Conservation (phyloP, 2,888 invertebrate genomes). For the Rhagium mordax region DNA sequence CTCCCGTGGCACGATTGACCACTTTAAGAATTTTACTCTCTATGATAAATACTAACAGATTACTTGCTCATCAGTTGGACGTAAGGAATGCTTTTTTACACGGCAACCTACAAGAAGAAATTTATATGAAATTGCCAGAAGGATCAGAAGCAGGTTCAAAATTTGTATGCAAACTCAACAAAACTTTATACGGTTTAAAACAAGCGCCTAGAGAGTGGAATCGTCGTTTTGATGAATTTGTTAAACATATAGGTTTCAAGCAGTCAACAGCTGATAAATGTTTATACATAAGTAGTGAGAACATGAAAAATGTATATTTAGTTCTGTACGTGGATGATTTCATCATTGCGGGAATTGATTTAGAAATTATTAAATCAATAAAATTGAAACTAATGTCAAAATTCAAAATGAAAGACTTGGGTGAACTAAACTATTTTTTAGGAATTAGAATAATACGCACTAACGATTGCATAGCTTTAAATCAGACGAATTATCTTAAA, state of each 20-base stretch:
- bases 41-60: slow-evolving; percentile 8
- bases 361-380: background rate
- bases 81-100: slow-evolving; percentile 2
- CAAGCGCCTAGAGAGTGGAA: background rate
- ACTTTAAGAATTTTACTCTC: slow-evolving; percentile 10
- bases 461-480: too few relatives aligned
- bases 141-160: background rate
- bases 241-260: slow-evolving; percentile 4
- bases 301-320: background rate
- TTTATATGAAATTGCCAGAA: background rate
- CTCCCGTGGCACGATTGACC: slow-evolving; percentile 13
- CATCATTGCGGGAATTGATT: background rate
- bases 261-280: background rate
- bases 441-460: background rate
- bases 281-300: background rate
- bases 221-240: background rate
- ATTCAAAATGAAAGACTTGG: background rate
- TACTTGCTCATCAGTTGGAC: slow-evolving; percentile 16
- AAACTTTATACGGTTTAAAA: background rate
- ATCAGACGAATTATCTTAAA: too few relatives aligned
- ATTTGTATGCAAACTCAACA: background rate
- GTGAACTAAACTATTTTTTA: background rate
- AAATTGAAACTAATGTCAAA: too few relatives aligned
- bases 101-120: background rate
- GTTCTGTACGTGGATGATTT: background rate